Evolutionary conservation across 2,888 invertebrate species (phyloP), one percentile per base, ranked within the genome.

Genomic region (Protonemura montana): DNA sequence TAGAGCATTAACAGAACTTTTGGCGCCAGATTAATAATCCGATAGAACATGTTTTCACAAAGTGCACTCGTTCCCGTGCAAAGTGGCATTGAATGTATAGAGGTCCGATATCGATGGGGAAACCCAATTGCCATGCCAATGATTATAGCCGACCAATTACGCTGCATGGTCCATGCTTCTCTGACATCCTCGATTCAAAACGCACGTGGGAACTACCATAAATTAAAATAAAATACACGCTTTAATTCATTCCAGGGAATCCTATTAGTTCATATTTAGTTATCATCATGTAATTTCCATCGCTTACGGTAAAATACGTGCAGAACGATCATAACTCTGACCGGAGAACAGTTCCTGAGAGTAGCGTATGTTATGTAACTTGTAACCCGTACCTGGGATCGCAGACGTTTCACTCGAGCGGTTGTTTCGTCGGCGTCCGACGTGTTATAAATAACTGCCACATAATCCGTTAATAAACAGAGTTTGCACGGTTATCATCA

Each of bases 391-490:
- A 59, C 59, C 59, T 59, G 59, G 13, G 7, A 21, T 59, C 7
- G 59, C 59, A 59, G 2, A 59, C 59, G 59, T 59, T 21, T 59
- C 59, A 59, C 59, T 59, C 59, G 59, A 5, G 41, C 59, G 59
- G 59, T 59, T 59, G 59, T 13, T 59, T 13, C 6, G 6, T 21
- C 1, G 59, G 1, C 59, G 59, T 59, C 59, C 59, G 59, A 59
- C 3, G n/a, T 30, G 81, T 27, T 81, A 81, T 81, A 81, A 81
- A 81, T 81, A 81, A 28, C 28, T 30, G 81, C 6, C 59, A 59
- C 0, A 25, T 81, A 81, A 81, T 81, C 81, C 81, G 81, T 81
- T 81, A 81, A 81, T 81, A 81, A 81, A 81, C 81, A 81, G 27
- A 29, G 81, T 81, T 81, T 59, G 30, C 81, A 81, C 81, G 29